Base-by-base conservation (phyloP, 2,888 invertebrate species). In the Ormyrus labotus region DNA sequence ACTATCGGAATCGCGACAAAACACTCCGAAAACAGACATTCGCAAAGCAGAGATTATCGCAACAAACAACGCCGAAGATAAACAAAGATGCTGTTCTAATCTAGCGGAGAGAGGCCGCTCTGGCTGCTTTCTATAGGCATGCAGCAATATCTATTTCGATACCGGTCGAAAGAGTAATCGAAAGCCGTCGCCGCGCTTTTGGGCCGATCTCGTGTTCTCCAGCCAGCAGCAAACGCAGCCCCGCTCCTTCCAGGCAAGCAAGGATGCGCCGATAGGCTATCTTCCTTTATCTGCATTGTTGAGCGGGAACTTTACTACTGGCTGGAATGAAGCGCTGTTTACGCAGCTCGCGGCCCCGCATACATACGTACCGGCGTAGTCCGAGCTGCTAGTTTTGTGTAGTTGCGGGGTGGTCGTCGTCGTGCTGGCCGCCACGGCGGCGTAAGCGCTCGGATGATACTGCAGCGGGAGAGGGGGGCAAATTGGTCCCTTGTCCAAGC, bases 401-500 rank as follows among this genome's bases (percentile, higher is more conserved):
- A 89, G 86, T 83, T 89, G 89, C 74, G 89, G 89, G 78, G 88
- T 87, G 71, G 85, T 85, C 78, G 84, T 85, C 71, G 84, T 83
- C 58, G 84, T 81, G 53, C 77, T 83, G n/a, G 76, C 50, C 50
- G 84, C 83, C 79, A 88, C 86, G 81, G 87, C 87, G 78, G 87
- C 85, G 84, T 89, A 90, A 82, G 87, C 84, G 78, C 87, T 87
- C 61, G 88, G 87, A 78, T 90, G 90, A 83, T 90, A 90, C 84
- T 89, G 89, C 79, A 87, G 85, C 83, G 90, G 90, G 84, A 90
- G 87, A 78, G 90, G 89, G 80, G 90, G 90, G 87, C 90, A 90
- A 87, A 90, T 90, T 88, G 89, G 90, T 87, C 90, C 90, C 89
- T 90, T 90, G 88, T 90, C 88, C 87, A 86, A 34, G 34, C 34